Evolutionary conservation across 2,113 vertebrate species (phyloP).

Genomic region (Phocoena sinus): DNA sequence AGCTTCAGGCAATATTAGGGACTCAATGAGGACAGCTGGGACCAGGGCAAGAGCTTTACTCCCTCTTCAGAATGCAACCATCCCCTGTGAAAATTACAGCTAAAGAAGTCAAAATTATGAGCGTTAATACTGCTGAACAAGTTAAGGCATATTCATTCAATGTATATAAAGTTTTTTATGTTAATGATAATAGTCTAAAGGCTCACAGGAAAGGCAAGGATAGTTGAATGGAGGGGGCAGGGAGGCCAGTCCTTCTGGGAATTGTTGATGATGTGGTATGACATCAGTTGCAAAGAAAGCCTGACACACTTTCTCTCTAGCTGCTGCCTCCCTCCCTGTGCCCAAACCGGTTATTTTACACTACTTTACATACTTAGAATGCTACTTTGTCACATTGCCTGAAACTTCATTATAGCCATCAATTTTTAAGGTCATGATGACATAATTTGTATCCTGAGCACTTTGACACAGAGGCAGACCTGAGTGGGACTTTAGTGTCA

Average conservation of each 20-base stretch:
- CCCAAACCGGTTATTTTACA: neutral
- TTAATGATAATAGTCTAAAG: neutral
- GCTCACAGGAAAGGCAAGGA: neutral
- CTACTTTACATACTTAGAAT: neutral
- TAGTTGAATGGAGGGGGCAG: neutral
- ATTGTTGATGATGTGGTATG: neutral
- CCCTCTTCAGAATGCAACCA: neutral
- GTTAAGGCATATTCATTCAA: neutral
- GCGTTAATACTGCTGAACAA: neutral
- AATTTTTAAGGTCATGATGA: neutral
- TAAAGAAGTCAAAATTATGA: neutral
- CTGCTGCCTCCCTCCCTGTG: neutral
- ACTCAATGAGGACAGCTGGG: neutral
- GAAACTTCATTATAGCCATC: neutral
- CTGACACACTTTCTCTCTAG: neutral
- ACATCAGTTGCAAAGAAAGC: neutral
- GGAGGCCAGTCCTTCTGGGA: neutral
- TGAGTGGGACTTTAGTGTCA: neutral
- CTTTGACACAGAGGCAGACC: neutral
- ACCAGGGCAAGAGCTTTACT: neutral
- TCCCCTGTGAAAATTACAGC: neutral
- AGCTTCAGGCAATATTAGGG: neutral
- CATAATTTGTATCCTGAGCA: neutral
- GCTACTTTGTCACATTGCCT: neutral
- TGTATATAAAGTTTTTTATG: neutral